phyloP scores from a whole-genome alignment of 2,888 invertebrate genomes.

The Clepsis dumicolana region DNA sequence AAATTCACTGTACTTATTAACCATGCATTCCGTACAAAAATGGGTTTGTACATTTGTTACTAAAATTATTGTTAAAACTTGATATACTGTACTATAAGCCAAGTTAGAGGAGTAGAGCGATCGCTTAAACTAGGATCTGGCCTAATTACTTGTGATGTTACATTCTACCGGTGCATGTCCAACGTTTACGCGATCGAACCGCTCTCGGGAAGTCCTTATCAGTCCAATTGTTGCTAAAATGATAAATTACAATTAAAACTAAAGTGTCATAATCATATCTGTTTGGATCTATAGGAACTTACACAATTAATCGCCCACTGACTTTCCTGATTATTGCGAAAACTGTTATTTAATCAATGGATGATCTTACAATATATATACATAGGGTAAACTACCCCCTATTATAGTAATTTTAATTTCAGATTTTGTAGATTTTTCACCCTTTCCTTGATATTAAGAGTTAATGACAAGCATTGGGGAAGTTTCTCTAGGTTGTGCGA shows the following conservation, averaged over 20 bases:
- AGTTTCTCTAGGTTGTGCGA: no score
- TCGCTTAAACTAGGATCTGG: slow-evolving; percentile 8
- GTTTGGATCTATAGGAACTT: background rate
- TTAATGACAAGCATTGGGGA: no score
- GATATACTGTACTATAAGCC: slow-evolving; percentile 11
- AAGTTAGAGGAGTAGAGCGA: slow-evolving; percentile 27
- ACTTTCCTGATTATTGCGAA: no score
- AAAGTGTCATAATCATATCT: background rate
- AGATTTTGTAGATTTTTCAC: no score
- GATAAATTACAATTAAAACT: slow-evolving; percentile 16
- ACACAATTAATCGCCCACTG: no score
- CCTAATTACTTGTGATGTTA: slow-evolving; percentile 13
- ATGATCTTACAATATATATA: no score
- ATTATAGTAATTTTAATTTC: no score
- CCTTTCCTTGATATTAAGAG: no score
- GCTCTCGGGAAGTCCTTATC: slow-evolving; percentile 21
- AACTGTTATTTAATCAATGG: no score
- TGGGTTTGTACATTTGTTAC: slow-evolving; percentile 4
- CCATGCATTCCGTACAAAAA: background rate
- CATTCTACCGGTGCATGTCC: slow-evolving; percentile 8
- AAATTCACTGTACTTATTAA: slow-evolving; percentile 2
- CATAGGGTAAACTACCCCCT: no score
- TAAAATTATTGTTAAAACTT: slow-evolving; percentile 2
- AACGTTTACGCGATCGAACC: slow-evolving; percentile 12
- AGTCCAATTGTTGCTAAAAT: slow-evolving; percentile 38